These are phyloP conservation scores for Erebia epiphron DNA, from an alignment of 2,888 invertebrate genomes.

Conservation along the genomic window DNA sequence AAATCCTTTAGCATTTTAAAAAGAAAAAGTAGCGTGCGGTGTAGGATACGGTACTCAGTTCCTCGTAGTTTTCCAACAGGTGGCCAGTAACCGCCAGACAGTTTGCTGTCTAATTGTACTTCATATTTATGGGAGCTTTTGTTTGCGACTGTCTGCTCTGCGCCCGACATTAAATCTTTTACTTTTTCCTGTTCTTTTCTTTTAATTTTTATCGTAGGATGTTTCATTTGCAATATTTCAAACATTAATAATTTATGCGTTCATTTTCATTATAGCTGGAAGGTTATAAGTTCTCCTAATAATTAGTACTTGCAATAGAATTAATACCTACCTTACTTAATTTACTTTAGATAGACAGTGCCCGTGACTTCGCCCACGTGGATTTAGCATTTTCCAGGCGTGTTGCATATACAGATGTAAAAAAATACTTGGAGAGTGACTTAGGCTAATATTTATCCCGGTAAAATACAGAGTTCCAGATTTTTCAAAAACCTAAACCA, in stretches of 20 bases:
- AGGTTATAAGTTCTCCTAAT: too few species aligned
- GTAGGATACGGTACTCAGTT: constrained; percentile 9
- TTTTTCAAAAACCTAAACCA: too few species aligned
- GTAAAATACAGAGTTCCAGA: too few species aligned
- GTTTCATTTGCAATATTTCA: constrained; percentile 36
- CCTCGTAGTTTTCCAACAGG: constrained; percentile 54
- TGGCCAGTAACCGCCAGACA: constrained; percentile 48
- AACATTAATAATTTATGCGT: constrained; percentile 20
- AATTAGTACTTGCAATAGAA: too few species aligned
- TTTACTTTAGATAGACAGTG: too few species aligned
- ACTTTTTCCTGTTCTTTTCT: constrained; percentile 39
- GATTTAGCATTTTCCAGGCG: too few species aligned
- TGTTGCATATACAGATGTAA: too few species aligned
- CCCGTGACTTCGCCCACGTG: too few species aligned
- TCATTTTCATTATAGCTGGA: neutral
- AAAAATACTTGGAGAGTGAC: too few species aligned
- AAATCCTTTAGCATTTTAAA: neutral
- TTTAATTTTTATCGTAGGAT: constrained; percentile 42
- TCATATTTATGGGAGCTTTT: constrained; percentile 65
- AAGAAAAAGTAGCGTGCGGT: neutral
- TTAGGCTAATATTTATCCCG: too few species aligned
- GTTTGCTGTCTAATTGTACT: constrained; percentile 58
- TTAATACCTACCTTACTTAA: too few species aligned
- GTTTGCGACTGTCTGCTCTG: constrained; percentile 40
- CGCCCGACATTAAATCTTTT: constrained; percentile 47